Evolutionary conservation across 1,140 invertebrate species (phyloP).

Genomic region (Maconellicoccus hirsutus): DNA sequence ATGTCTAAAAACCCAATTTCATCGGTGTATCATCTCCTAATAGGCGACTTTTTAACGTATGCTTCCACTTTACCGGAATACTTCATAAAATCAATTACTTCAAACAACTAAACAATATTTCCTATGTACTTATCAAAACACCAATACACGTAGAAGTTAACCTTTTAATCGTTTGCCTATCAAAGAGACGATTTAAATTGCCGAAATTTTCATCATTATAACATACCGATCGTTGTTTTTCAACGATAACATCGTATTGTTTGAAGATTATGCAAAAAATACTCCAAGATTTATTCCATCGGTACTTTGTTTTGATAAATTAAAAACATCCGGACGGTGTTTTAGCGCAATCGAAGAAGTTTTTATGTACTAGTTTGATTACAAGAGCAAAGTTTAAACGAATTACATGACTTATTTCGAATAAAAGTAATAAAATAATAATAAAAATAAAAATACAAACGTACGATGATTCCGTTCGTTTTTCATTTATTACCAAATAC

Average conservation of each 20-base stretch:
- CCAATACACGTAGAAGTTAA: not conserved
- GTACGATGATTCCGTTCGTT: not conserved
- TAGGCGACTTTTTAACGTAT: too few relatives aligned
- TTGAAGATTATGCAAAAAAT: not conserved
- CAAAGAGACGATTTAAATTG: not conserved
- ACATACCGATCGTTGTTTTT: not conserved
- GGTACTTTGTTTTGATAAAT: not conserved
- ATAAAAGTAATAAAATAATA: not conserved
- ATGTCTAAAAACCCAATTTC: not conserved
- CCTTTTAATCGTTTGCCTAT: too few relatives aligned
- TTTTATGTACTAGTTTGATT: too few relatives aligned
- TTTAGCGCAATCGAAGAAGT: too few relatives aligned
- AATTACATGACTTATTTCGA: not conserved
- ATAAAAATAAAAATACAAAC: slow-evolving; percentile 14
- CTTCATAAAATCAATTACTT: not conserved
- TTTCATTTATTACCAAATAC: not conserved
- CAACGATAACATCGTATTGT: too few relatives aligned
- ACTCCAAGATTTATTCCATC: not conserved
- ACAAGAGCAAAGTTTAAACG: not conserved
- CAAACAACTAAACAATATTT: not conserved
- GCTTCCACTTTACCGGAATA: not conserved
- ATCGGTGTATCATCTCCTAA: not conserved
- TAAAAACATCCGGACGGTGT: not conserved
- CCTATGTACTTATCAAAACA: not conserved
- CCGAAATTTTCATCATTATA: not conserved